A percentile compares a stretch with the other conserved stretches of the same genome.
These are phyloP conservation scores for Apteryx mantelli DNA, from an alignment of 2,113 vertebrate genomes.

Conservation along the genomic window DNA sequence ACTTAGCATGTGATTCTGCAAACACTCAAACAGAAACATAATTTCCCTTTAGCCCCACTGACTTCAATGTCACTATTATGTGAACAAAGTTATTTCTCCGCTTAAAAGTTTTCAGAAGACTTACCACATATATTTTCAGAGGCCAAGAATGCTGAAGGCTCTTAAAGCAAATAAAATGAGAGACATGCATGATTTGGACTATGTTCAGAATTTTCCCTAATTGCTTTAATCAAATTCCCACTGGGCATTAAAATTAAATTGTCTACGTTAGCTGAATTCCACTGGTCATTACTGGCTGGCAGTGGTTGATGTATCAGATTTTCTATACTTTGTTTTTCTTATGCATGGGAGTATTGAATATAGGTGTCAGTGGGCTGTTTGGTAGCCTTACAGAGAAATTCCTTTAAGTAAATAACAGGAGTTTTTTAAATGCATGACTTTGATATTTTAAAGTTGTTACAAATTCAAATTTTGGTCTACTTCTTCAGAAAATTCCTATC, in stretches of 20 bases:
- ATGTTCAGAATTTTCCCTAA: constrained; percentile 53
- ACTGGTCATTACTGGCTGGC: constrained; percentile 57
- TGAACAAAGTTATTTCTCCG: not conserved
- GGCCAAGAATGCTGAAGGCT: constrained; percentile 30
- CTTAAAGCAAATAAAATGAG: constrained; percentile 51
- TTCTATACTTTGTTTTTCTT: constrained; percentile 57
- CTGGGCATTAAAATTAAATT: constrained; percentile 63
- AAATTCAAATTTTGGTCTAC: not conserved
- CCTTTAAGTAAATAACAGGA: not conserved
- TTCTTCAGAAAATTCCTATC: not conserved
- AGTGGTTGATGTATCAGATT: constrained; percentile 33
- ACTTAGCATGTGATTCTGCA: not conserved
- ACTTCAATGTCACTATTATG: constrained; percentile 34
- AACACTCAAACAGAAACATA: not conserved
- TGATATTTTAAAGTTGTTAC: not conserved
- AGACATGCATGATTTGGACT: constrained; percentile 37
- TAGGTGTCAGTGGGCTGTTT: constrained; percentile 7
- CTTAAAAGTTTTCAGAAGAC: constrained; percentile 32
- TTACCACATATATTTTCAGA: constrained; percentile 26
- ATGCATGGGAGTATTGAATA: not conserved
- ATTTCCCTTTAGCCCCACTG: constrained; percentile 37
- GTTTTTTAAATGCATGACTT: not conserved
- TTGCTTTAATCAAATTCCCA: constrained; percentile 70
- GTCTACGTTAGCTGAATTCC: constrained; percentile 58
- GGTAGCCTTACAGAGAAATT: constrained; percentile 22